Base-by-base conservation (phyloP, 2,888 invertebrate genomes). In the Heteropelma amictum region DNA sequence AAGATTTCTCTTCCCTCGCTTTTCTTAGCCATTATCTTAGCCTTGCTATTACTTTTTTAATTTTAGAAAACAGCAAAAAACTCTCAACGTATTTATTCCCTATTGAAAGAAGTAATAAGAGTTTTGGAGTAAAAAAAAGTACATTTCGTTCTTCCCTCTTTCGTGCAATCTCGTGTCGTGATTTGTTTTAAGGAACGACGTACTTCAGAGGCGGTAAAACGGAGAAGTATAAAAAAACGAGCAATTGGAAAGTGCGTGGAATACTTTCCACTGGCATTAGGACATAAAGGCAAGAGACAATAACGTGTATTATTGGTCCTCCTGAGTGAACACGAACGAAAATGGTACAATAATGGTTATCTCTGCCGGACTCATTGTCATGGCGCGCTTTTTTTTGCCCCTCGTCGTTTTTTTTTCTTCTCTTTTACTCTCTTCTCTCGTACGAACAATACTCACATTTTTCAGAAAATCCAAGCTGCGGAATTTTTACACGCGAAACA, bases 231-330 rank as follows among this genome's bases (percentile, higher is more conserved):
- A 49, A 72, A 49, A 65, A 54, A 60, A 47, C 56, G 70, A 77
- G 68, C 69, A 78, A 81, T 83, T 79, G 56, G 80, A 81, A 81
- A 83, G 80, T 83, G 82, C 82, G 82, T 82, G 78, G 80, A 76
- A 81, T 80, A 82, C 82, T 83, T 85, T 83, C 80, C 79, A 69
- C 69, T n/a, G 33, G 33, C 53, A n/a, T n/a, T 53, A 17, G 72
- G 61, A 49, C 67, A 70, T 72, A 78, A 78, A 74, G 79, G 76
- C 76, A 64, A 73, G 76, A 77, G 73, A 77, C 72, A 69, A 73
- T 73, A 73, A 73, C 68, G 72, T 63, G 61, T 33, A 63, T 54
- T 70, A 70, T 56, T 56, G 49, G 56, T 51, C 38, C 30, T 23
- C 17, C 19, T 21, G 45, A 64, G 64, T 40, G 60, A 47, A 38